Evolutionary conservation across 1,140 invertebrate genomes (phyloP), one percentile per base, ranked within the genome.

Genomic region (Trissolcus basalis): DNA sequence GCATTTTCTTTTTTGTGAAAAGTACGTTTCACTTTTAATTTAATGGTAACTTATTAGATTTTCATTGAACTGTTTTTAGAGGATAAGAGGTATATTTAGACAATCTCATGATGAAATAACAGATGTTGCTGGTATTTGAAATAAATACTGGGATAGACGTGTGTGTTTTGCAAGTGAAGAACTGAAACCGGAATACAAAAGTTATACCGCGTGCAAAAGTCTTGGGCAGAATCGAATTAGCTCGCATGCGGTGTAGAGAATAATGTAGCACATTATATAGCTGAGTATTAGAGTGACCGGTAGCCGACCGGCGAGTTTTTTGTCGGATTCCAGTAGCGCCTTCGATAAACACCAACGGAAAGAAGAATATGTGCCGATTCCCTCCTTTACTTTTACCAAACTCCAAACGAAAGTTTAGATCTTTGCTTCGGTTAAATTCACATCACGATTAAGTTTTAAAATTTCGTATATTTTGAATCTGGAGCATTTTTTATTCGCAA

Each of bases 311-410:
- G 82, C 73, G 61, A 82, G 84, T 86, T 86, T 86, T 86, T 86
- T 83, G 79, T 79, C 79, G 83, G 81, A 86, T 86, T 86, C 84
- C 85, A 83, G 84, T 86, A 86, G 85, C 85, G 83, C 84, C 83
- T 85, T 84, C 82, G 81, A 86, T 82, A 86, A 86, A 85, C 82
- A 82, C 81, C 81, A 74, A 39, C 60, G 80, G 77, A 60, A 77
- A 78, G 82, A 63, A 61, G 54, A 53, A 69, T 78, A 69, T 74
- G 70, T 54, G 59, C 72, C 65, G 44, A 71, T 69, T 77, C 70
- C 69, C 71, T 81, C 81, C 75, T 54, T 80, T 75, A 82, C 79
- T 85, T 83, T 83, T 85, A 83, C 83, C 60, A 54, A 80, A 83
- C 75, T 73, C 75, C 78, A 79, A 79, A 72, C 75, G 75, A 75